Base-by-base conservation (phyloP, 2,888 invertebrate species). In the Drosophila nr. perissopoda region DNA sequence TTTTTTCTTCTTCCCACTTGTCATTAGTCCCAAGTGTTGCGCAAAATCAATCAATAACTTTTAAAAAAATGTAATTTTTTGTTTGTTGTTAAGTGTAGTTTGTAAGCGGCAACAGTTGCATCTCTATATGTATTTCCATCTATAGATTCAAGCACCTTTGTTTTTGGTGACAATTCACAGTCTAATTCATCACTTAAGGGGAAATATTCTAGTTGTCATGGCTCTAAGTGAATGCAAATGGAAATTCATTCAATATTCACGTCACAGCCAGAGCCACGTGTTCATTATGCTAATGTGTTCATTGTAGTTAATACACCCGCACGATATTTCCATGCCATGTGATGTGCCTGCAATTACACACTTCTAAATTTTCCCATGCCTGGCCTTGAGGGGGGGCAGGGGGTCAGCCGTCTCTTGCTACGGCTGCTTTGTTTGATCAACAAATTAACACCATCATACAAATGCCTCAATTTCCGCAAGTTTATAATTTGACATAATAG, bases 381-480 rank as follows among this genome's bases (percentile, higher is more conserved):
- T 61, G 57, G 62, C 85, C 78, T 82, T 76, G 63, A 16, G 36
- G 53, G 2, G 16, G 10, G 31, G 7, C 0, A 21, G 10, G 5
- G 5, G 21, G 1, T 3, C 2, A 10, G 29, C 52, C 25, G 21
- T 13, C 5, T 31, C 49, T 29, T n/a, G 29, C 51, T 3, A n/a
- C 51, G n/a, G 1, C 29, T 51, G 29, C 21, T 31, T 21, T 53
- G 10, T 83, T 83, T 87, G 76, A 45, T 31, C 56, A 79, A 56
- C 51, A 59, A 78, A 82, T 87, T 87, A 88, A 64, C 87, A 80
- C 68, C 64, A 53, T 29, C 33, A 59, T 68, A 69, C 80, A 72
- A 86, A 87, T 79, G 65, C 73, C 77, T 88, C 78, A 75, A 87
- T 87, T 87, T 88, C 83, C 82, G 87, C 72, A 66, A 86, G 76